A percentile compares a stretch with the other conserved stretches of the same genome.
Conservation (phyloP, 2,888 invertebrate genomes). For the Ormyrus pomaceus region DNA sequence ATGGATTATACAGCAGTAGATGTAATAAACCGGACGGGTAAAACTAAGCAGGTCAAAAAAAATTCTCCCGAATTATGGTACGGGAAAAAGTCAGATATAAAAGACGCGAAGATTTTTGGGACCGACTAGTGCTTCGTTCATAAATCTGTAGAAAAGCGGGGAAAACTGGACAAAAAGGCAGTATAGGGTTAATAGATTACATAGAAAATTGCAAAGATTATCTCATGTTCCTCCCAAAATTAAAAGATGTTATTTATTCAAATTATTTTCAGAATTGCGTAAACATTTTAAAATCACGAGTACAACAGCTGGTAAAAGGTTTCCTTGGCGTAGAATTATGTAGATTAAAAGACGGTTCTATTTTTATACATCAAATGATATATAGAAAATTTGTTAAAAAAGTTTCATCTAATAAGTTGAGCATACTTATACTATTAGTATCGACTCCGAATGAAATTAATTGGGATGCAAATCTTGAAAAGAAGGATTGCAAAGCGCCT, state of each 20-base stretch:
- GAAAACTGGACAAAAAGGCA: slow-evolving; percentile 19
- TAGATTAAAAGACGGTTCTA: no score
- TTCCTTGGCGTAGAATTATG: no score
- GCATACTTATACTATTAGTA: not conserved
- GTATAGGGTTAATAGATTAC: not conserved
- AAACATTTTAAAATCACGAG: no score
- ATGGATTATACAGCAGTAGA: slow-evolving; percentile 41
- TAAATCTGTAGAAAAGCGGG: not conserved
- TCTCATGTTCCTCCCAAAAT: no score
- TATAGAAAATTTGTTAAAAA: no score
- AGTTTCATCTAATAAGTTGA: no score
- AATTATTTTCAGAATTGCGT: no score
- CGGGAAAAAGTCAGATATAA: slow-evolving; percentile 29
- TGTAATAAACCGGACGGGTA: not conserved
- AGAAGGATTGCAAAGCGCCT: not conserved
- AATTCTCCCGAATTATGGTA: not conserved
- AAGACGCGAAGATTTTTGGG: slow-evolving; percentile 55
- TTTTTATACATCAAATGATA: no score
- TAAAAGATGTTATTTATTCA: no score
- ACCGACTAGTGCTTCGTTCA: slow-evolving; percentile 53
- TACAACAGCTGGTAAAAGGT: no score
- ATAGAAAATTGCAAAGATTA: no score
- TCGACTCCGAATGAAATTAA: not conserved
- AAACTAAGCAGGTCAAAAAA: no score
- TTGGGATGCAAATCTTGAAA: not conserved